Base-by-base conservation (phyloP, 2,888 invertebrate genomes). In the Lasioglossum lativentre region DNA sequence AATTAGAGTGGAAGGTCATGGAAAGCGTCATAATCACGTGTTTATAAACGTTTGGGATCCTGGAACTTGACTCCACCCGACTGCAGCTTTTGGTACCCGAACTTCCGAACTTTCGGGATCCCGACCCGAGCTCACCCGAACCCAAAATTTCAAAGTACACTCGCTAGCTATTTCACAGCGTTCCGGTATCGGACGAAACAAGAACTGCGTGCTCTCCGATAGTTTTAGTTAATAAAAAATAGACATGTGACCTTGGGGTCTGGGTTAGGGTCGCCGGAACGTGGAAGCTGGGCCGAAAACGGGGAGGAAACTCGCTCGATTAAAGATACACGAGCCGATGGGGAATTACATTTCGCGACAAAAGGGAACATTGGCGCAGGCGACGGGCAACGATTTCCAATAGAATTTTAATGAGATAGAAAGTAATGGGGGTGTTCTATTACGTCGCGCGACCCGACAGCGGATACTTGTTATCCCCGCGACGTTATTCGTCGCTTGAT, bases 351-450 rank as follows among this genome's bases (percentile, higher is more conserved):
- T 73, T 81, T 78, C 70, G 40, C 73, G 47, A 47, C 59, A 78
- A 70, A 66, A 66, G 34, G 63, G 80, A 72, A 73, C 71, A 66
- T 70, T 27, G 76, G 47, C 40, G 30, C 45, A 40, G 68, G 8
- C 5, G 14, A 56, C 72, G 8, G 4, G 34, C 86, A 86, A 87
- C 83, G 86, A 87, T 86, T 86, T 87, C 83, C 86, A 73, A 86
- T 86, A 77, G 72, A 79, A 86, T 86, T 77, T 81, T 86, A 86
- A 81, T 75, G 74, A 76, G 72, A 78, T 72, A 70, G 66, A 38
- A 52, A 56, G 71, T 78, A 76, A 85, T 59, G 42, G 73, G 52
- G 76, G 72, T 75, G 75, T 85, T 52, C 78, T 45, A 45, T 85
- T 77, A 66, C 79, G 42, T 78, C 63, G 34, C 34, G 70, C 6